These are phyloP conservation scores for Ariolimax columbianus DNA, from an alignment of 2,888 invertebrate species.

Conservation along the genomic window DNA sequence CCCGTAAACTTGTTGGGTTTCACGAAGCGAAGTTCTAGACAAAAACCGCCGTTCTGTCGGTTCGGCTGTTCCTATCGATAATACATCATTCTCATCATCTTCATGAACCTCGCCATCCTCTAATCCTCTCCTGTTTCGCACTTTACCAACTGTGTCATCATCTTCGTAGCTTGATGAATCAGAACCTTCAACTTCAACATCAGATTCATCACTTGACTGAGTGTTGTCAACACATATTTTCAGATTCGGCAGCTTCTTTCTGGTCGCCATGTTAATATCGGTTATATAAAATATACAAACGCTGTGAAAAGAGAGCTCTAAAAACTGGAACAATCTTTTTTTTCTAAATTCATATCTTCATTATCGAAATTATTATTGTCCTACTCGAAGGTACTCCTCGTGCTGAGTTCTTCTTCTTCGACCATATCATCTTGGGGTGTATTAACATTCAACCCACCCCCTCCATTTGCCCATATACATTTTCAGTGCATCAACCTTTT, in stretches of 20 bases:
- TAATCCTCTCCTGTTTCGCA: not conserved
- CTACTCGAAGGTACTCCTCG: no score
- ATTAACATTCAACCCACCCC: no score
- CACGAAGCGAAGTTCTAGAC: conserved; percentile 8
- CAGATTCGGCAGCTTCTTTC: conserved; percentile 69
- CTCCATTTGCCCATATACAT: no score
- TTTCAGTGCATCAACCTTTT: no score
- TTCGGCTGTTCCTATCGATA: conserved; percentile 44
- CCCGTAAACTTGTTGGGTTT: conserved; percentile 10
- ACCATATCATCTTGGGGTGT: no score
- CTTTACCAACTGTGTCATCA: not conserved
- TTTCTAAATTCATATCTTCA: no score
- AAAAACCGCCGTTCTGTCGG: conserved; percentile 41
- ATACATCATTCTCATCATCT: conserved; percentile 59
- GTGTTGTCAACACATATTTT: conserved; percentile 75
- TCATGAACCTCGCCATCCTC: conserved; percentile 55
- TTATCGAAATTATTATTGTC: no score
- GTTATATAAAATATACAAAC: conserved; percentile 15
- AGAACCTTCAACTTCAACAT: conserved; percentile 53
- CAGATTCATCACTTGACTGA: conserved; percentile 63
- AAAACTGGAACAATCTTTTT: no score
- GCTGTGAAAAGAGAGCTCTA: no score
- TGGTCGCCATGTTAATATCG: conserved; percentile 61
- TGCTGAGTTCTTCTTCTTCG: no score
- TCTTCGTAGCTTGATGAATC: conserved; percentile 44